Conservation (phyloP, 2,888 invertebrate species). For the Nysson spinosus region DNA sequence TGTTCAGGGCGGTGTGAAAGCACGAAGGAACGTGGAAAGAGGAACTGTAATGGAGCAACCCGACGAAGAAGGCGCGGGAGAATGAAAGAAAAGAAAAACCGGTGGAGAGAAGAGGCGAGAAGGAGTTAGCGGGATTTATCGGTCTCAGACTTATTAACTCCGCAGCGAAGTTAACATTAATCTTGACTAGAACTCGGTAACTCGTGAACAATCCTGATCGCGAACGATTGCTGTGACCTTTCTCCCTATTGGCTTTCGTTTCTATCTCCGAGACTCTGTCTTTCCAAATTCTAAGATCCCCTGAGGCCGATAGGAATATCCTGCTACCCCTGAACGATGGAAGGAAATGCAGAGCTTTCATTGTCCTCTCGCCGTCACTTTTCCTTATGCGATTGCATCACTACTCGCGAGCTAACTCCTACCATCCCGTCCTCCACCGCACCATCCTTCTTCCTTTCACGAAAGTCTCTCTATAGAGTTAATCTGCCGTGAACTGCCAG, state of each 20-base stretch:
- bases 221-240: slow-evolving; percentile 55
- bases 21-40: slow-evolving; percentile 28
- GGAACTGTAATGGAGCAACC: slow-evolving; percentile 50
- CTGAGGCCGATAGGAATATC: slow-evolving; percentile 13
- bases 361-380: not conserved
- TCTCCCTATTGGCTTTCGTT: slow-evolving; percentile 34
- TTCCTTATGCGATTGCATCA: not conserved
- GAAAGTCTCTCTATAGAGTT: slow-evolving; percentile 10
- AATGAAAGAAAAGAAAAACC: slow-evolving; percentile 39
- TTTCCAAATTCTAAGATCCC: slow-evolving; percentile 23
- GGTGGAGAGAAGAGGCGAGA: slow-evolving; percentile 21
- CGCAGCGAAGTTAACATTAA: slow-evolving; percentile 74
- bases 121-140: slow-evolving; percentile 71
- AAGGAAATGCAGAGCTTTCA: not conserved
- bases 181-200: slow-evolving; percentile 64
- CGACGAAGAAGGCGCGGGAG: slow-evolving; percentile 20
- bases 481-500: slow-evolving; percentile 15
- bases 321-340: not conserved
- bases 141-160: slow-evolving; percentile 74
- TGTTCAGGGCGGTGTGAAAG: slow-evolving; percentile 39
- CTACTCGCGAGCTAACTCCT: not conserved
- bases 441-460: not conserved
- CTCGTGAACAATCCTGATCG: slow-evolving; percentile 63
- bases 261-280: not conserved
- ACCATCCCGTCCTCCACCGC: slow-evolving; percentile 2